phyloP scores from a whole-genome alignment of 1,140 invertebrate species.

The Drosophila nikananu region DNA sequence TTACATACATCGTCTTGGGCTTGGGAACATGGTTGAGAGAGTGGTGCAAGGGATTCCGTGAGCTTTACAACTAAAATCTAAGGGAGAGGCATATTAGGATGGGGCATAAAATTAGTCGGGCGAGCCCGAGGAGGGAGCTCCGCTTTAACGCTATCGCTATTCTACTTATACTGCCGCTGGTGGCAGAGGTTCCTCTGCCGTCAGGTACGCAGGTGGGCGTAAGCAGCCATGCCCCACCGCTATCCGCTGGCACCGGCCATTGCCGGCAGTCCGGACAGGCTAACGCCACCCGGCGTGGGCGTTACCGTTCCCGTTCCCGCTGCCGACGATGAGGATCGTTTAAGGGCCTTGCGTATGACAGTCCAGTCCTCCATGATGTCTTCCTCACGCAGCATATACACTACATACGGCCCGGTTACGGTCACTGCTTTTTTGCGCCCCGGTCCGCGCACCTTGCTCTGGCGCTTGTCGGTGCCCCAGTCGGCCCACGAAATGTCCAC shows the following conservation, averaged over 20 bases:
- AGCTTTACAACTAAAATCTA: constrained; percentile 40
- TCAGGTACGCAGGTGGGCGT: constrained; percentile 60
- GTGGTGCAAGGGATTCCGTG: constrained; percentile 6
- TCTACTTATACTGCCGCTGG: constrained; percentile 20
- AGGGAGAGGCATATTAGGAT: constrained; percentile 11
- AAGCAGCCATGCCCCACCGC: constrained; percentile 63
- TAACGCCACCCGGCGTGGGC: constrained; percentile 25
- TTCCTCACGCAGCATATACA: constrained; percentile 97
- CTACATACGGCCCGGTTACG: constrained; percentile 97
- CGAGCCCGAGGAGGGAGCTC: constrained; percentile 16
- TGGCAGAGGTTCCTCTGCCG: constrained; percentile 28
- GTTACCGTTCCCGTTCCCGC: constrained; percentile 19
- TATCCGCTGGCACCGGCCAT: constrained; percentile 70
- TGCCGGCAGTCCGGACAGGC: constrained; percentile 34
- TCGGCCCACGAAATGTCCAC: constrained; percentile 94
- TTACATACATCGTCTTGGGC: constrained; percentile 30
- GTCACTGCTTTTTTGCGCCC: constrained; percentile 92
- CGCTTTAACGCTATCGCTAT: constrained; percentile 13
- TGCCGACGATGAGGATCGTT: constrained; percentile 85
- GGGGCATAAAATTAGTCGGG: constrained; percentile 5
- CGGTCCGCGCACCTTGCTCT: constrained; percentile 85
- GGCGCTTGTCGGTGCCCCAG: constrained; percentile 86
- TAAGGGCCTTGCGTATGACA: constrained; percentile 94
- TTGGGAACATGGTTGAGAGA: constrained; percentile 6
- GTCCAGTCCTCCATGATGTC: constrained; percentile 99